phyloP scores from a whole-genome alignment of 1,140 invertebrate genomes.

The Nephotettix cincticeps region DNA sequence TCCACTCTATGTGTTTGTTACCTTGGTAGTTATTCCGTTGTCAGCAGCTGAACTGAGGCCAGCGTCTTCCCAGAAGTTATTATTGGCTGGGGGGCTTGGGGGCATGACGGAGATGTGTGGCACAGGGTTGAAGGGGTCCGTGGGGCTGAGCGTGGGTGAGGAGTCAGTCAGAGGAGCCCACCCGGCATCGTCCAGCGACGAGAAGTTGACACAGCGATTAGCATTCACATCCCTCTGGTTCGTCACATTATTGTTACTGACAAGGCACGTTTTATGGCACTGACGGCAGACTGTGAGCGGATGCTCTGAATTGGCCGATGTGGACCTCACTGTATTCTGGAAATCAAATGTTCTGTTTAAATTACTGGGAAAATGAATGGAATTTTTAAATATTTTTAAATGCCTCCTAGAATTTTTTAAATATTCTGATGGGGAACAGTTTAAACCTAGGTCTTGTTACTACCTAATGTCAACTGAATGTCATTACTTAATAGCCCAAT shows the following conservation, averaged over 20 bases:
- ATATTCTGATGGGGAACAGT: too few species aligned
- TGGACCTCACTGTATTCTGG: constrained; percentile 38
- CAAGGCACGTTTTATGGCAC: constrained; percentile 69
- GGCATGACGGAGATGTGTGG: constrained; percentile 71
- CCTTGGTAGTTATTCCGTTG: constrained; percentile 13
- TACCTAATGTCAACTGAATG: too few species aligned
- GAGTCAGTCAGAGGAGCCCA: constrained; percentile 25
- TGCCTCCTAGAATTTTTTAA: too few species aligned
- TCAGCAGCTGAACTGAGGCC: constrained; percentile 10
- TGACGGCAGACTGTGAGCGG: constrained; percentile 63
- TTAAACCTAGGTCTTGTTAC: too few species aligned
- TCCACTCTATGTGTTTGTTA: too few species aligned
- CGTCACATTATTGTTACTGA: constrained; percentile 44
- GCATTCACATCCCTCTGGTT: constrained; percentile 37
- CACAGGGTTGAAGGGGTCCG: constrained; percentile 52
- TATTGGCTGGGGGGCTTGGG: constrained; percentile 60
- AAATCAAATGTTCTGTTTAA: neutral
- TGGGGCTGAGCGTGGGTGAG: constrained; percentile 29
- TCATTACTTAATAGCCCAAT: too few species aligned
- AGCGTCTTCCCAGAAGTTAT: constrained; percentile 39
- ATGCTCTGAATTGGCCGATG: constrained; percentile 33
- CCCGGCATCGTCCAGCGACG: constrained; percentile 10
- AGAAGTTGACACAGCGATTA: constrained; percentile 4
- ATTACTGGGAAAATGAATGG: too few species aligned
- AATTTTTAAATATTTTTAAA: too few species aligned